These are phyloP conservation scores for Porites rus DNA, from an alignment of 92 coral and sea anemone genomes.

Conservation along the genomic window DNA sequence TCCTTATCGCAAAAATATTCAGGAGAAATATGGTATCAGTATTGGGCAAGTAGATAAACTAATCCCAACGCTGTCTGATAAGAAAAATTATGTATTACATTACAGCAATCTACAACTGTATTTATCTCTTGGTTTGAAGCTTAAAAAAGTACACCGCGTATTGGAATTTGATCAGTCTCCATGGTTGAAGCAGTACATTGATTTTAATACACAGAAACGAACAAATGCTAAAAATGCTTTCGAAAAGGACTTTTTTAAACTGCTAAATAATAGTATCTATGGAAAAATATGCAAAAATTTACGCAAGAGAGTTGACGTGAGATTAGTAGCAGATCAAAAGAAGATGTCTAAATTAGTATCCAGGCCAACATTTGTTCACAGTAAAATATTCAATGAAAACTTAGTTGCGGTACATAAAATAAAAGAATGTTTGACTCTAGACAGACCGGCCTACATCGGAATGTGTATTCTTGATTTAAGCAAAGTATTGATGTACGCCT, in stretches of 20 bases:
- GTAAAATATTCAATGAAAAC: conserved; percentile 42
- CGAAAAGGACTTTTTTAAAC: conserved; percentile 33
- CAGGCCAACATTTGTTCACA: conserved; percentile 29
- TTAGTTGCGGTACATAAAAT: conserved; percentile 24
- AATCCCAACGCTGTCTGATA: neutral
- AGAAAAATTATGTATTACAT: neutral
- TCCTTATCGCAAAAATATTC: neutral
- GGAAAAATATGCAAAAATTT: conserved; percentile 33
- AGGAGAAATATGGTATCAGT: too few species aligned
- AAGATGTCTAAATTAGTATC: neutral
- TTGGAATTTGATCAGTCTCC: neutral
- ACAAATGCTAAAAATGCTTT: conserved; percentile 1
- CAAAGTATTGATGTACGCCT: neutral
- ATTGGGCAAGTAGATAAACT: neutral
- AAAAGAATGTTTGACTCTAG: neutral
- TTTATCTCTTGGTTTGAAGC: neutral
- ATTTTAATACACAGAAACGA: conserved; percentile 4
- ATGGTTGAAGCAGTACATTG: conserved; percentile 17
- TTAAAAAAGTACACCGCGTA: neutral
- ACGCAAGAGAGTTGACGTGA: conserved; percentile 27
- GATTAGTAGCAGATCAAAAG: conserved; percentile 4
- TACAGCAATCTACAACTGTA: neutral
- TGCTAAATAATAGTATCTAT: conserved; percentile 3
- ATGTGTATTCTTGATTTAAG: conserved; percentile 32
- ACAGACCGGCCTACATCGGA: conserved; percentile 21